Evolutionary conservation across 2,797 vertebrate species (phyloP).

Genomic region (Acanthurus leucopareius): DNA sequence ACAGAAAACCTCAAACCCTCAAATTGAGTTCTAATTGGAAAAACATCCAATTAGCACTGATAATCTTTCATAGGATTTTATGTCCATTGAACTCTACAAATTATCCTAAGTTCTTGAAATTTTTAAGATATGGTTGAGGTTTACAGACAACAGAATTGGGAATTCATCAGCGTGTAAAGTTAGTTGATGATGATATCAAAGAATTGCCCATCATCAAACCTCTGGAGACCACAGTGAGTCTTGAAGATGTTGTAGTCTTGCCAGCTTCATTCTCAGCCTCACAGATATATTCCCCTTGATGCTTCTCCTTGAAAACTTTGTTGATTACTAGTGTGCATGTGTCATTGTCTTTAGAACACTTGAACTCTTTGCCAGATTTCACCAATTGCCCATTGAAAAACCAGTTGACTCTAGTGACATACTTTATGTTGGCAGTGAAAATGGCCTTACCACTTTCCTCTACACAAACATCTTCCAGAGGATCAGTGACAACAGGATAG

Average conservation of each 20-base stretch:
- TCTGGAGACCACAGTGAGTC: conserved; percentile 92
- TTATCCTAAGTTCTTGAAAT: neutral
- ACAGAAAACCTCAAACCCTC: conserved; percentile 59
- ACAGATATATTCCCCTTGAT: conserved; percentile 93
- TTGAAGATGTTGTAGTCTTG: conserved; percentile 89
- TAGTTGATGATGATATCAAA: conserved; percentile 81
- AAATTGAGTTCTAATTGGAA: neutral
- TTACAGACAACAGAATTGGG: conserved; percentile 45
- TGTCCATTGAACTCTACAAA: neutral
- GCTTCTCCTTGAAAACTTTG: conserved; percentile 84
- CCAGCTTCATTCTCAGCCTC: conserved; percentile 91
- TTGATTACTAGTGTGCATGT: conserved; percentile 88
- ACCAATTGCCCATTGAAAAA: conserved; percentile 89
- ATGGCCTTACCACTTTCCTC: conserved; percentile 83
- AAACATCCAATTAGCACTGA: neutral
- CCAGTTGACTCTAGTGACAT: conserved; percentile 88
- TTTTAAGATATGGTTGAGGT: conserved; percentile 32
- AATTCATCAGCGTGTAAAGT: conserved; percentile 56
- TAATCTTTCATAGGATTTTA: neutral
- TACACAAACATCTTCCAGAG: conserved; percentile 79
- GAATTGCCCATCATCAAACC: conserved; percentile 90
- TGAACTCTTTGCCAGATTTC: conserved; percentile 92
- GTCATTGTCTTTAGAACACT: conserved; percentile 90
- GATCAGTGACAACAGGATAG: conserved; percentile 78
- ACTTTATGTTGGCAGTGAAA: conserved; percentile 84